A percentile compares a stretch with the other conserved stretches of the same genome.
phyloP scores from a whole-genome alignment of 2,888 invertebrate species.

The Phyllotreta cruciferae region DNA sequence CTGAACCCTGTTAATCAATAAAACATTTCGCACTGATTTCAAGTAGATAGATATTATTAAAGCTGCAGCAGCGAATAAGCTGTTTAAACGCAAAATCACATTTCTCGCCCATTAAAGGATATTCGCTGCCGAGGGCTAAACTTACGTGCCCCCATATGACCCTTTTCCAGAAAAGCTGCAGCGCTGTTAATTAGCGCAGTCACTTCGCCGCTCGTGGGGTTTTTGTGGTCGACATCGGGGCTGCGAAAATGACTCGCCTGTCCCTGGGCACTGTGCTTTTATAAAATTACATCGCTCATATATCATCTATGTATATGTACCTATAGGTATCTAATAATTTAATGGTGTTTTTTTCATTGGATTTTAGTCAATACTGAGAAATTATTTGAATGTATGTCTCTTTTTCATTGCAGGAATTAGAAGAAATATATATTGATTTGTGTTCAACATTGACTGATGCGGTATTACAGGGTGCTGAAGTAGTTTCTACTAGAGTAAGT shows the following conservation, averaged over 20 bases:
- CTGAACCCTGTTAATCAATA: too few relatives aligned
- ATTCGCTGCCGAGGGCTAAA: neutral
- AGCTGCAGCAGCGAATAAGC: too few relatives aligned
- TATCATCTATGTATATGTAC: neutral
- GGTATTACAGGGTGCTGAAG: conserved; percentile 85
- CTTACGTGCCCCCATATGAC: conserved; percentile 5
- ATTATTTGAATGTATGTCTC: too few relatives aligned
- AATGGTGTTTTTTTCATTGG: too few relatives aligned
- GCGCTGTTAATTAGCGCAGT: conserved; percentile 11
- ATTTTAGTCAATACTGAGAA: too few relatives aligned
- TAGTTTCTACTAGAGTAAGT: conserved; percentile 82
- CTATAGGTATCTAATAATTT: too few relatives aligned
- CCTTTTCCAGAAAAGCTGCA: neutral
- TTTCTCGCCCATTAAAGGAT: conserved; percentile 3
- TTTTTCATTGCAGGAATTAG: conserved; percentile 75
- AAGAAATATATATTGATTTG: conserved; percentile 91
- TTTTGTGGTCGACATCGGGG: neutral
- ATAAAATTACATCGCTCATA: neutral
- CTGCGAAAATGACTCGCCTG: too few relatives aligned
- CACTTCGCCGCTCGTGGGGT: conserved; percentile 2
- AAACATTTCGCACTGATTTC: too few relatives aligned
- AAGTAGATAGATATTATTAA: too few relatives aligned
- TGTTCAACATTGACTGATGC: conserved; percentile 88
- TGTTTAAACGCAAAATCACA: neutral
- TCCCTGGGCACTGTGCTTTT: too few relatives aligned